These are phyloP conservation scores for Sebastes elongatus DNA, from an alignment of 2,797 vertebrate species.

Conservation along the genomic window DNA sequence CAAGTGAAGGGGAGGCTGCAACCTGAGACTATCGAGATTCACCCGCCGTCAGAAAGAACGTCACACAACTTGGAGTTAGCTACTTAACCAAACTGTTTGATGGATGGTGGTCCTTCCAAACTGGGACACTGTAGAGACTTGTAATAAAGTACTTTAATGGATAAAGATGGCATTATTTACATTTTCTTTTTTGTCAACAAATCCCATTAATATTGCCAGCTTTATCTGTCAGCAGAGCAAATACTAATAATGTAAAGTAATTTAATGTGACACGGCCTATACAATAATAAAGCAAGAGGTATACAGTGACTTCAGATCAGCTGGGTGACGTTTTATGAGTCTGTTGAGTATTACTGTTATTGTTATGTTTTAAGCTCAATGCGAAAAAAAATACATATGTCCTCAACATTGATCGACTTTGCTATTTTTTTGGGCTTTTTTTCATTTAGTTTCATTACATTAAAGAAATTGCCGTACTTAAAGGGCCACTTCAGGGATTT, in stretches of 20 bases:
- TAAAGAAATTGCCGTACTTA: background rate
- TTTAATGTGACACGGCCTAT: background rate
- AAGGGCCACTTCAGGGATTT: background rate
- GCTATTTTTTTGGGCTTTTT: background rate
- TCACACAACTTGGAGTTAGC: background rate
- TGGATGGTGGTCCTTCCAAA: background rate
- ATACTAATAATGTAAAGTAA: background rate
- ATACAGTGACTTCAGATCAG: background rate
- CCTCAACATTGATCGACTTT: background rate
- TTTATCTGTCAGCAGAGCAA: background rate
- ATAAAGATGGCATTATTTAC: background rate
- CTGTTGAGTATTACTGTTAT: background rate
- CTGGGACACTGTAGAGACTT: conserved; percentile 16
- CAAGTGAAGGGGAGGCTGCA: background rate
- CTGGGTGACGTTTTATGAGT: background rate
- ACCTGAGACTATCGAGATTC: conserved; percentile 6
- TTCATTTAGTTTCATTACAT: background rate
- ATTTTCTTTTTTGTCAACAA: background rate
- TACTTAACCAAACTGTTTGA: conserved; percentile 30
- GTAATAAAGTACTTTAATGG: background rate
- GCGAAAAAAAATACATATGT: background rate
- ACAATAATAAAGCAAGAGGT: background rate
- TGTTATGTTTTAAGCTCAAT: background rate
- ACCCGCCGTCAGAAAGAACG: background rate
- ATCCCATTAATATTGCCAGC: background rate